Conservation (phyloP, 2,888 invertebrate species). For the Calameuta filiformis region DNA sequence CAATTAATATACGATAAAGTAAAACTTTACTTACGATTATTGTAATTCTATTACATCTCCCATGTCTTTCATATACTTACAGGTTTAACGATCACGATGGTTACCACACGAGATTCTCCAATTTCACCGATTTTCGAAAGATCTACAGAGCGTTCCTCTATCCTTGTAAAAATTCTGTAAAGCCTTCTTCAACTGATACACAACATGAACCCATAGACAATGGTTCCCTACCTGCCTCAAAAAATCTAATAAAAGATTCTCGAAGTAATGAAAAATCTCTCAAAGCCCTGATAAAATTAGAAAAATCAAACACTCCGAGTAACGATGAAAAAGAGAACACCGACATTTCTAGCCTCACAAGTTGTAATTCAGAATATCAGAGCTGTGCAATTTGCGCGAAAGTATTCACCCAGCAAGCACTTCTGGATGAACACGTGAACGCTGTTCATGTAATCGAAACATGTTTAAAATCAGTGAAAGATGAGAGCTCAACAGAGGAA, state of each 20-base stretch:
- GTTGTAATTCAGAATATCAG: not conserved
- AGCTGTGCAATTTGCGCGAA: not conserved
- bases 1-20: not conserved
- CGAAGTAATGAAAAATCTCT: not conserved
- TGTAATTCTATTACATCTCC: not conserved
- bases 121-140: slow-evolving; percentile 29
- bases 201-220: not conserved
- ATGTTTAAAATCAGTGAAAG: not conserved
- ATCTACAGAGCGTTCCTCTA: slow-evolving; percentile 19
- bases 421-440: not conserved
- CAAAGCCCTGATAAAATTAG: slow-evolving; percentile 4
- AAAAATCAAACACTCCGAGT: not conserved
- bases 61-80: slow-evolving; percentile 21
- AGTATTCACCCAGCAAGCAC: not conserved
- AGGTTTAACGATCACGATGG: slow-evolving; percentile 17
- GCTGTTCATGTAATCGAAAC: not conserved
- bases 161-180: not conserved
- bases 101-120: slow-evolving; percentile 8
- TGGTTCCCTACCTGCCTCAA: not conserved
- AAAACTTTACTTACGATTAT: not conserved
- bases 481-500: slow-evolving; percentile 4
- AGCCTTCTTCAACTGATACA: not conserved
- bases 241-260: not conserved
- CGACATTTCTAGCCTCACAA: not conserved
- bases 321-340: not conserved